Base-by-base conservation (phyloP, 2,797 vertebrate species). In the Syncerus caffer region DNA sequence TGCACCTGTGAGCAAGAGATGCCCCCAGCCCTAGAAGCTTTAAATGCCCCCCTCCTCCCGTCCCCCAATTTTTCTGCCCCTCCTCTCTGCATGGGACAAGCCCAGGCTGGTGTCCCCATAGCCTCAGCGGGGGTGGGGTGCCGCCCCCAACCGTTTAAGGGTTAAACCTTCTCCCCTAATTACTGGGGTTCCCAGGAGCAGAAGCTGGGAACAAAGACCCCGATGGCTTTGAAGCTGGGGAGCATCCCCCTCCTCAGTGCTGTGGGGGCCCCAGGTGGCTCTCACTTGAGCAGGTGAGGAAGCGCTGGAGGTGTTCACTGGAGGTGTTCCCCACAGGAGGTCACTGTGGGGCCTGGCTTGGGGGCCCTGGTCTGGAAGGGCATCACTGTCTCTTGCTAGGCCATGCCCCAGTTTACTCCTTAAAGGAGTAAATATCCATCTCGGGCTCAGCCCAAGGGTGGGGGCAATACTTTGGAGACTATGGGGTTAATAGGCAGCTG, bases 121-220 rank as follows among this genome's bases (percentile, higher is more conserved):
- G 97, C 88, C 96, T 94, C 93, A 96, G 96, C 90, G 94, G 96
- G 95, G 98, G 96, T 97, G 97, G 97, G 87, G 96, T 97, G 98
- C 98, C 96, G 87, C 97, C 98, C 97, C 97, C 97, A 97, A 97
- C 96, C 94, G 85, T 98, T 98, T 98, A 98, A 98, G 98, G 97
- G 98, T 98, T 98, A 98, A 98, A 98, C 57, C 87, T 98, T 96
- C 95, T 97, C 98, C 95, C 98, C 97, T 98, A 98, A 98, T 98
- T 98, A 97, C 98, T 80, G 97, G 97, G 96, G 98, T 98, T 98
- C 97, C 96, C 98, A 98, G 97, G 95, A 97, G 95, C 92, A 88
- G 93, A 96, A 96, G 94, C 97, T 97, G 95, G 98, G 97, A 98
- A 98, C 98, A 98, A 98, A 98, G 98, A 98, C 98, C 98, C 97